A percentile compares a stretch with the other conserved stretches of the same genome.
phyloP scores from a whole-genome alignment of 2,888 invertebrate genomes.

The Calliscelio sp. region DNA sequence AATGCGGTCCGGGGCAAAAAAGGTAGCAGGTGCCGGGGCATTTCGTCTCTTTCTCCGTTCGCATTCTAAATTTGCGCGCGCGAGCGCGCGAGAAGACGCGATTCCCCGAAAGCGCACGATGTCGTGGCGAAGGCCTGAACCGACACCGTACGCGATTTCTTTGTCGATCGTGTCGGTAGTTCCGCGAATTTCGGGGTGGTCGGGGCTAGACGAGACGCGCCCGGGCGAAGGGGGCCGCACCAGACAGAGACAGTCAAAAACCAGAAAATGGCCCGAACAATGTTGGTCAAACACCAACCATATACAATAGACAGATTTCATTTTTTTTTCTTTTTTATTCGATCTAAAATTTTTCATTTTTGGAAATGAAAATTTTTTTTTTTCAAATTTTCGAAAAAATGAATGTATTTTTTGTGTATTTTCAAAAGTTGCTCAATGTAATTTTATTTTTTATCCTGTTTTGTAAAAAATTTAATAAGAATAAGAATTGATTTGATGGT shows the following conservation, averaged over 20 bases:
- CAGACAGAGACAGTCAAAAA: no score
- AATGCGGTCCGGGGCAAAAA: conserved; percentile 41
- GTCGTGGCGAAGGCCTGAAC: conserved; percentile 57
- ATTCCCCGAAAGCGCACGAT: conserved; percentile 68
- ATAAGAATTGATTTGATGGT: background rate
- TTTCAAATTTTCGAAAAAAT: no score
- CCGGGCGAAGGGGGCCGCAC: background rate
- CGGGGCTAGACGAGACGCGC: conserved; percentile 63
- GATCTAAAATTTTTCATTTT: no score
- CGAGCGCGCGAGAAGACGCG: conserved; percentile 58
- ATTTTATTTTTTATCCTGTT: no score
- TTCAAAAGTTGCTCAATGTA: no score
- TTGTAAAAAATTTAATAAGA: no score
- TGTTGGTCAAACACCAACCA: conserved; percentile 6
- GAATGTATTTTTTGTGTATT: no score
- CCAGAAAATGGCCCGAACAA: conserved; percentile 34
- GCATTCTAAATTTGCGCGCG: conserved; percentile 74
- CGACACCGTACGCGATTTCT: conserved; percentile 72
- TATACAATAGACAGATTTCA: no score
- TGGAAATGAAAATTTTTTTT: no score
- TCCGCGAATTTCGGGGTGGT: conserved; percentile 74
- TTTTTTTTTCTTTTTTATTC: no score
- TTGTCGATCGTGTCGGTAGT: conserved; percentile 73
- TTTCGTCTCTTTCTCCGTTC: conserved; percentile 63
- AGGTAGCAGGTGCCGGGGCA: conserved; percentile 61